Percentiles rank a stretch among this genome's conserved stretches.
Evolutionary conservation across 2,888 invertebrate species (phyloP).

Genomic region (Abscondita cerata): DNA sequence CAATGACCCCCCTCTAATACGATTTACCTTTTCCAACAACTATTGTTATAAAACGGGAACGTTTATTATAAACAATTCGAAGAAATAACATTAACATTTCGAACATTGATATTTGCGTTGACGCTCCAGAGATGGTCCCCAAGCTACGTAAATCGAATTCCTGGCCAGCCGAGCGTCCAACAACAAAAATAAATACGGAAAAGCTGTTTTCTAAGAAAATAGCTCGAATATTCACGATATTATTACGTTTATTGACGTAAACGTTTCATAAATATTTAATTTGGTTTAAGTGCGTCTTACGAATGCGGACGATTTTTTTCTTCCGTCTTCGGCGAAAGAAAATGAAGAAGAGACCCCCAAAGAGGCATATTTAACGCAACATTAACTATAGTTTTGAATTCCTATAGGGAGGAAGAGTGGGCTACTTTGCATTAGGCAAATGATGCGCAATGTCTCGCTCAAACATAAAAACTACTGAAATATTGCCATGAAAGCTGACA

Average conservation of each 20-base stretch:
- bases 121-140: constrained; percentile 27
- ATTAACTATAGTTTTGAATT: constrained; percentile 58
- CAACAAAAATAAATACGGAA: constrained; percentile 28
- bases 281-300: neutral
- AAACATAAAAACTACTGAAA: constrained; percentile 54
- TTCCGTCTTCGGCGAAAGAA: neutral
- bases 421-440: constrained; percentile 57
- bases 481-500: constrained; percentile 50
- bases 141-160: constrained; percentile 32
- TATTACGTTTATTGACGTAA: constrained; percentile 14
- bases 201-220: constrained; percentile 30
- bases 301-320: neutral
- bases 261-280: constrained; percentile 5
- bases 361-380: constrained; percentile 55
- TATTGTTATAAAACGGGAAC: neutral
- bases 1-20: constrained; percentile 24
- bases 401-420: constrained; percentile 51
- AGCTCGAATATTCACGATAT: constrained; percentile 17
- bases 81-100: too few species aligned
- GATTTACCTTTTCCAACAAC: constrained; percentile 4
- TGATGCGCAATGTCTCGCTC: constrained; percentile 52
- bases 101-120: constrained; percentile 15
- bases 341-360: constrained; percentile 27
- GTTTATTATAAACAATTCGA: neutral
- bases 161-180: constrained; percentile 25